Evolutionary conservation across 2,797 vertebrate species (phyloP).

Genomic region (Coregonus ussuriensis): DNA sequence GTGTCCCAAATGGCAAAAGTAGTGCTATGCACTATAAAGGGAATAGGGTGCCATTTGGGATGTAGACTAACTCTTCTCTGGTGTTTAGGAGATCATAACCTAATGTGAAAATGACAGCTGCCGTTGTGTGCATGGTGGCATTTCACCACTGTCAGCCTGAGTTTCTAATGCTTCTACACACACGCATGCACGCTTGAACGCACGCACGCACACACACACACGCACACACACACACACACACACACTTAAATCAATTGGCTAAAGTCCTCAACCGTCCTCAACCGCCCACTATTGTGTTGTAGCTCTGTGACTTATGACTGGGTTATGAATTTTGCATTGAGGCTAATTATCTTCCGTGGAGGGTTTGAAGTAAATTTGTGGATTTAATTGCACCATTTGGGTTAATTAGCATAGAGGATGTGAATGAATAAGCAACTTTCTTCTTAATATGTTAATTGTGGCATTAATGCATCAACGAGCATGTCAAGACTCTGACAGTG

Average conservation of each 20-base stretch:
- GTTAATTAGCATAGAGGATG: slow-evolving; percentile 22
- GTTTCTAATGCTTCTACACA: background rate
- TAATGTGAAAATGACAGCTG: slow-evolving; percentile 8
- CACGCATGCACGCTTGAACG: no score
- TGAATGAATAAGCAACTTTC: slow-evolving; percentile 27
- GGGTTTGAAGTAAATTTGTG: slow-evolving; percentile 28
- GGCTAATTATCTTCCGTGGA: background rate
- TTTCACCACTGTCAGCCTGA: slow-evolving; percentile 6
- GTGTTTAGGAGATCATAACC: background rate
- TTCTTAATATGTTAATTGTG: slow-evolving; percentile 30
- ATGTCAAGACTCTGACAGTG: slow-evolving; percentile 8
- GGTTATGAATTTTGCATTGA: background rate
- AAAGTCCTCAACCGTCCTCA: background rate
- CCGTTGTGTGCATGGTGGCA: slow-evolving; percentile 9
- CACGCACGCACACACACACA: background rate
- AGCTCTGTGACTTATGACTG: background rate
- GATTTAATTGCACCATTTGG: slow-evolving; percentile 31
- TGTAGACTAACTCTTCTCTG: background rate
- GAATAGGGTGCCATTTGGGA: no score
- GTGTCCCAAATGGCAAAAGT: no score
- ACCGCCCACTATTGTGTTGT: background rate
- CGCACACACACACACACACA: background rate
- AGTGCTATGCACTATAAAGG: no score
- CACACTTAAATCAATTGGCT: background rate
- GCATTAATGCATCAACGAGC: slow-evolving; percentile 25